Evolutionary conservation across 2,888 invertebrate species (phyloP).

Genomic region (Nomada fabriciana): DNA sequence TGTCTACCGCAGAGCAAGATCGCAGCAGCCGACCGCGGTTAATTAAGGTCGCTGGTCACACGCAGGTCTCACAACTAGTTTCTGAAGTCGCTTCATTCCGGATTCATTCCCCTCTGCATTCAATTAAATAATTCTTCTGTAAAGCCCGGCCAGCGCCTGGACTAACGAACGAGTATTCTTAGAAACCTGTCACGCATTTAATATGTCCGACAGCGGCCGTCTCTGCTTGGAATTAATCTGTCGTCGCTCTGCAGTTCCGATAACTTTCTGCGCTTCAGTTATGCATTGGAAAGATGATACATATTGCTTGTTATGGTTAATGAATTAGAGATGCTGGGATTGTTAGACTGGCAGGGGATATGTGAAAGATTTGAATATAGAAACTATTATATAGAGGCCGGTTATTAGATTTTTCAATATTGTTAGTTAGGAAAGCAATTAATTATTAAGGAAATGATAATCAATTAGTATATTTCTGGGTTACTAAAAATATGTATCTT

Average conservation of each 20-base stretch:
- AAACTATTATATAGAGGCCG: too few species aligned
- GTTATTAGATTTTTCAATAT: too few species aligned
- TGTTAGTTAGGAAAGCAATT: too few species aligned
- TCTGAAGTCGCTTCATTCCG: conserved; percentile 52
- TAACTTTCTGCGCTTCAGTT: background rate
- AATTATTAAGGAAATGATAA: too few species aligned
- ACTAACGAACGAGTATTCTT: conserved; percentile 54
- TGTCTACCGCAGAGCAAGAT: conserved; percentile 9
- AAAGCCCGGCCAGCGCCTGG: conserved; percentile 26
- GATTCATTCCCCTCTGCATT: conserved; percentile 50
- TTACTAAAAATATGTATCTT: too few species aligned
- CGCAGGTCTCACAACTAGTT: conserved; percentile 39
- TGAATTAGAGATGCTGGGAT: background rate
- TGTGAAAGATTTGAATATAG: too few species aligned
- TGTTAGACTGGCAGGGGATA: too few species aligned
- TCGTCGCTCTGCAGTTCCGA: background rate
- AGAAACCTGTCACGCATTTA: conserved; percentile 41
- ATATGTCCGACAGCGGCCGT: background rate
- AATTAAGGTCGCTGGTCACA: conserved; percentile 56
- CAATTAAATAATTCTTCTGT: conserved; percentile 60
- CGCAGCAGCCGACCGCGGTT: conserved; percentile 14
- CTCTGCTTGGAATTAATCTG: conserved; percentile 13
- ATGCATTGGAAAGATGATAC: background rate
- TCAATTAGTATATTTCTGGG: too few species aligned
- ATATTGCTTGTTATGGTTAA: background rate